Conservation (phyloP, 2,113 vertebrate genomes). For the Cyprinodon brontotheroides region DNA sequence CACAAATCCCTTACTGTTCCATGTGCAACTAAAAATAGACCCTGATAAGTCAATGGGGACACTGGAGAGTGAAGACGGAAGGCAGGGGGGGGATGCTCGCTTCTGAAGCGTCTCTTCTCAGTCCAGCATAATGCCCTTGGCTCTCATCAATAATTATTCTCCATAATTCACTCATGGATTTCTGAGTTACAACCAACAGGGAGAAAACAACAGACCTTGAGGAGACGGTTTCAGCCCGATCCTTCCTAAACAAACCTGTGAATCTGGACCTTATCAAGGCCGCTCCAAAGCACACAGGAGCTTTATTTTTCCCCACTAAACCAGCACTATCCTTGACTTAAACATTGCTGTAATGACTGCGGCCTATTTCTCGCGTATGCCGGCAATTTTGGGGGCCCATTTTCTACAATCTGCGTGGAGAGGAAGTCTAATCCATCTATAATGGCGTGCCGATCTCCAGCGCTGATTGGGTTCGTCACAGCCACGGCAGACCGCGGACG, state of each 20-base stretch:
- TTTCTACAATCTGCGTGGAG: constrained; percentile 38
- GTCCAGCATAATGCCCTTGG: constrained; percentile 44
- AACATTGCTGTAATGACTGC: constrained; percentile 45
- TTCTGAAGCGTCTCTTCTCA: constrained; percentile 55
- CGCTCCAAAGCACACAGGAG: constrained; percentile 11
- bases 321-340: constrained; percentile 40
- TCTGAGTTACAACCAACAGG: constrained; percentile 27
- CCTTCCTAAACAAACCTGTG: constrained; percentile 27
- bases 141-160: constrained; percentile 68
- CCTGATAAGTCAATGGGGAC: constrained; percentile 72
- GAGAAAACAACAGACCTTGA: constrained; percentile 39
- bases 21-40: constrained; percentile 71
- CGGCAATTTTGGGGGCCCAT: constrained; percentile 43
- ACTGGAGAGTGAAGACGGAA: constrained; percentile 54
- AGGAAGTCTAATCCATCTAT: constrained; percentile 55
- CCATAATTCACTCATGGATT: constrained; percentile 56
- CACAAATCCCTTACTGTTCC: constrained; percentile 68
- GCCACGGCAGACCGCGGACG: constrained; percentile 37
- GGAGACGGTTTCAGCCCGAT: constrained; percentile 15
- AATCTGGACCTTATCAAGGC: constrained; percentile 26
- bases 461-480: constrained; percentile 58
- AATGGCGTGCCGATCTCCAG: constrained; percentile 43
- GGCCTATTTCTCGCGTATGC: constrained; percentile 44
- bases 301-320: constrained; percentile 1
- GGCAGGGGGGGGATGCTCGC: constrained; percentile 25